phyloP scores from a whole-genome alignment of 2,797 vertebrate genomes.

The Sarcophilus harrisii region DNA sequence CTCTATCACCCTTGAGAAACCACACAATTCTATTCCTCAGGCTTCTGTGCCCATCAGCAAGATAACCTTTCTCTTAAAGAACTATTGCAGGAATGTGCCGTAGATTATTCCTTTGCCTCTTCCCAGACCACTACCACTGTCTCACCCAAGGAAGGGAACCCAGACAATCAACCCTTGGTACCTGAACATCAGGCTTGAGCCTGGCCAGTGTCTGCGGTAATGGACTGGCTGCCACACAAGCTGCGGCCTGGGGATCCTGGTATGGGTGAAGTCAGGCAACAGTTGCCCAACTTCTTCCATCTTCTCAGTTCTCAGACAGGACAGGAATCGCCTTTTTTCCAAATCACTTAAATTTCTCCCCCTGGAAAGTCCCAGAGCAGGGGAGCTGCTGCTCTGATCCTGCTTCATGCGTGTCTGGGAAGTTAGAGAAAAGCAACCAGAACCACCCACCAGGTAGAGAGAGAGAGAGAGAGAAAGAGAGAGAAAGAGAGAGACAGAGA shows the following conservation, averaged over 20 bases:
- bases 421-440: not conserved
- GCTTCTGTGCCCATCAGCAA: not conserved
- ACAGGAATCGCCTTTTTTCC: fast-evolving
- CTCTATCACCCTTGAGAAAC: not conserved
- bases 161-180: not conserved
- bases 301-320: not conserved
- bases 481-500: too few relatives aligned
- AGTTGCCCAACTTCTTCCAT: constrained; percentile 59
- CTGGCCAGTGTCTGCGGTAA: not conserved
- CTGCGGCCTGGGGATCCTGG: not conserved
- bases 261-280: not conserved
- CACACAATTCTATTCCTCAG: not conserved
- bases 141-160: not conserved
- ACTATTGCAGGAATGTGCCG: not conserved
- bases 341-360: not conserved
- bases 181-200: constrained; percentile 62
- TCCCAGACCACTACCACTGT: fast-evolving
- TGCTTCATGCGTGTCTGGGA: not conserved
- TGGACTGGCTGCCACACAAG: not conserved
- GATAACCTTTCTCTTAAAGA: not conserved
- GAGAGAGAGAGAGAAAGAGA: not conserved
- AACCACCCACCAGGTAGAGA: not conserved
- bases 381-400: not conserved
- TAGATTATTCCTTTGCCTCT: not conserved
- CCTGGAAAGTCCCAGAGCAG: not conserved